phyloP scores from a whole-genome alignment of 2,113 vertebrate species.

The Trichomycterus rosablanca region DNA sequence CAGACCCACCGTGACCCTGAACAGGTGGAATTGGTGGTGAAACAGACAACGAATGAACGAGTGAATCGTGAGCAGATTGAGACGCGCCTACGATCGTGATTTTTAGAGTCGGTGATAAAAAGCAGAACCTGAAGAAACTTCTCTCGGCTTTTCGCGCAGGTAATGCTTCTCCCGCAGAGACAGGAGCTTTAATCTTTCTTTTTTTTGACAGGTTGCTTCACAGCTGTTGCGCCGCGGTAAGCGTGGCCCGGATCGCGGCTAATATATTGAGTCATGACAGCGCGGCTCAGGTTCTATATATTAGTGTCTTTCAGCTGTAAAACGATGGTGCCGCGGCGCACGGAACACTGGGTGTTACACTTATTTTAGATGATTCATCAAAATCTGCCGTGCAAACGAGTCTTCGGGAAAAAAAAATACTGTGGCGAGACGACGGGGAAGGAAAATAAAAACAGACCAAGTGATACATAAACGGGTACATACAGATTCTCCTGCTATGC shows the following conservation, averaged over 20 bases:
- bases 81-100: too few species aligned
- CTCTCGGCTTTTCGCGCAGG: neutral
- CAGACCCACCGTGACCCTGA: too few species aligned
- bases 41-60: too few species aligned
- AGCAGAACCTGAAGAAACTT: too few species aligned
- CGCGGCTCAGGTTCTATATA: constrained; percentile 13
- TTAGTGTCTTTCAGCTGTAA: constrained; percentile 18
- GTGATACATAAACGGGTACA: neutral
- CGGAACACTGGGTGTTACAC: neutral
- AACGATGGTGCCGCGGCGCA: neutral
- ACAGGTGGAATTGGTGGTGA: too few species aligned
- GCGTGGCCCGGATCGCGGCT: neutral
- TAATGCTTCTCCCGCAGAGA: neutral
- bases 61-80: too few species aligned
- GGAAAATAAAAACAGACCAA: too few species aligned
- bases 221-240: constrained; percentile 7
- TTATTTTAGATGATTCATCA: constrained; percentile 26
- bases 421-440: too few species aligned
- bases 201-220: neutral
- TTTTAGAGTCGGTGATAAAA: too few species aligned
- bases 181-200: constrained; percentile 11
- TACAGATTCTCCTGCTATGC: neutral
- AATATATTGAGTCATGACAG: constrained; percentile 28
- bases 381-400: constrained; percentile 11
- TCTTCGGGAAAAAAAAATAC: neutral